Base-by-base conservation (phyloP, 2,797 vertebrate genomes). In the Etheostoma nigrum region DNA sequence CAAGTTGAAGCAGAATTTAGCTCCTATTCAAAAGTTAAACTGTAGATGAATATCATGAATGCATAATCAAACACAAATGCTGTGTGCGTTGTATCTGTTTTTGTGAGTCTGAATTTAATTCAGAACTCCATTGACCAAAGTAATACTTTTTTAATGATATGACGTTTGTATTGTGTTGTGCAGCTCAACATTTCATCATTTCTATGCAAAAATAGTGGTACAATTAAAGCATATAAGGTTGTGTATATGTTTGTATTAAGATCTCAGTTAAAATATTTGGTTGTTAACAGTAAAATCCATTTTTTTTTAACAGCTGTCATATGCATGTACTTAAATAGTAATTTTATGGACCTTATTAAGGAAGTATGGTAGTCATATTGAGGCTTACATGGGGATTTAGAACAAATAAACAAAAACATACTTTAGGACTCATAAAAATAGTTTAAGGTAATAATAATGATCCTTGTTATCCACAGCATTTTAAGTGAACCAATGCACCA, bases 351-450 rank as follows among this genome's bases (percentile, higher is more conserved):
- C 67, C n/a, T 76, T 55, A 80, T 83, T 79, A 80, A 74, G 61
- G 60, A 66, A 64, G 45, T 53, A 74, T 67, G 61, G 70, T 15
- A 58, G 67, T 74, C 62, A 83, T 80, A 65, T 75, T 1, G 5
- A 73, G 72, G 57, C 48, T 62, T 72, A 61, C 82, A 76, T 64
- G 67, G 64, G 54, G 58, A 79, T 74, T 21, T 45, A 67, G 61
- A 62, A 2, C 62, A 81, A 83, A 87, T 66, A 82, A 79, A 76
- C 51, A 78, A 74, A 86, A 77, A 76, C 74, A 81, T 64, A 9
- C 83, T 88, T 69, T 69, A 49, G 45, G 57, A 67, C 45, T 66
- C 74, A 58, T 86, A 81, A 88, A 87, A 76, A 67, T 72, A 51
- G 84, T 85, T 62, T 69, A 72, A 12, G 79, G 51, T 72, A 54